These are phyloP conservation scores for Odontophorus gujanensis DNA, from an alignment of 2,113 vertebrate species.

Conservation along the genomic window DNA sequence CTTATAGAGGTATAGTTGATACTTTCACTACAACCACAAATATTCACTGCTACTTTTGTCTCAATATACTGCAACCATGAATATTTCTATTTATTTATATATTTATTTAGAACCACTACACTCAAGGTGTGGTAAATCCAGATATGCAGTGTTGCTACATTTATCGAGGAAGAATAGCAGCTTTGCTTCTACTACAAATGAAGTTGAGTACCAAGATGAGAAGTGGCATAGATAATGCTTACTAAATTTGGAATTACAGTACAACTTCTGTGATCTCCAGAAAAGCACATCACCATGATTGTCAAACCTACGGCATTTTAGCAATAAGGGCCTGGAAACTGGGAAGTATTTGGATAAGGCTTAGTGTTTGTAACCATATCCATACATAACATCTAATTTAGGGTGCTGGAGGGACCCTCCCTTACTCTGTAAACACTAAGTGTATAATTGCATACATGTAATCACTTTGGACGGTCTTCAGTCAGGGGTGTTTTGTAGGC, in stretches of 20 bases:
- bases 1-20: background rate
- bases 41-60: background rate
- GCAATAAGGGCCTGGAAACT: background rate
- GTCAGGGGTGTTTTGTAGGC: background rate
- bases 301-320: background rate
- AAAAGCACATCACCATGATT: background rate
- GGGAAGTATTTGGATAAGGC: background rate
- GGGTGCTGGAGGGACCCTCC: background rate
- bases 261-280: background rate
- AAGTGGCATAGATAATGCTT: background rate
- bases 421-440: background rate
- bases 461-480: background rate
- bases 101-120: background rate
- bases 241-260: background rate
- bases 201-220: background rate
- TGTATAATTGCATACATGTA: background rate
- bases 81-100: slow-evolving; percentile 25
- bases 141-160: background rate
- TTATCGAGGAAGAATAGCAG: background rate
- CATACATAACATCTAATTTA: background rate
- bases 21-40: background rate
- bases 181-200: background rate
- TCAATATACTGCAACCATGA: background rate
- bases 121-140: background rate
- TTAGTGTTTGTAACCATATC: background rate